Evolutionary conservation across 2,888 invertebrate species (phyloP).

Genomic region (Xylophagus ater): DNA sequence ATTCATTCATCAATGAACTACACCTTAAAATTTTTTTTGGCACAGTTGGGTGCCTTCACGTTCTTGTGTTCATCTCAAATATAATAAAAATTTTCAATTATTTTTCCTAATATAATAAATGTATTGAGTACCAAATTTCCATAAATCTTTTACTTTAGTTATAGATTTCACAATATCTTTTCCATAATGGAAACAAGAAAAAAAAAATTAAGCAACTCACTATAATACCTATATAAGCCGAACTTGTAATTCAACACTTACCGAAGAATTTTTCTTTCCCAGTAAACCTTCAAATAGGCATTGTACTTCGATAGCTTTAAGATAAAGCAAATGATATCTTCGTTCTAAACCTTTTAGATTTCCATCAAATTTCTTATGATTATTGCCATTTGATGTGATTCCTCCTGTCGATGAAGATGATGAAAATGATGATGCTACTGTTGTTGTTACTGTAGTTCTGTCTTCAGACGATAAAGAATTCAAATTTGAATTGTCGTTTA

Average conservation of each 20-base stretch:
- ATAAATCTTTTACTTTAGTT: too few relatives aligned
- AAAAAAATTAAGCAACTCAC: too few relatives aligned
- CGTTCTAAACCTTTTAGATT: slow-evolving; percentile 56
- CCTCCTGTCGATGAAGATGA: slow-evolving; percentile 24
- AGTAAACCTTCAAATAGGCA: slow-evolving; percentile 76
- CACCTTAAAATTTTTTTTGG: too few relatives aligned
- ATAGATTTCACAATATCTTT: too few relatives aligned
- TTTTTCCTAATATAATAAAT: too few relatives aligned
- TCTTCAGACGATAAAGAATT: slow-evolving; percentile 25
- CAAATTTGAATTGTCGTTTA: slow-evolving; percentile 23
- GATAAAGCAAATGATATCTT: slow-evolving; percentile 82
- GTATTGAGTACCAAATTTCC: too few relatives aligned
- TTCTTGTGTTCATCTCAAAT: too few relatives aligned
- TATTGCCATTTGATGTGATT: slow-evolving; percentile 25
- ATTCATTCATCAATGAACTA: too few relatives aligned
- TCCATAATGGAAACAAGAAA: too few relatives aligned
- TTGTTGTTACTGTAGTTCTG: slow-evolving; percentile 12
- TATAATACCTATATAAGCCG: too few relatives aligned
- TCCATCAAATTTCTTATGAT: slow-evolving; percentile 33
- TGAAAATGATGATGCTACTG: slow-evolving; percentile 20
- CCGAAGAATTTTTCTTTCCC: slow-evolving; percentile 53
- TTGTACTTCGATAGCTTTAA: slow-evolving; percentile 85
- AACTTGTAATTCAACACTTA: slow-evolving; percentile 38
- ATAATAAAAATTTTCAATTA: too few relatives aligned
- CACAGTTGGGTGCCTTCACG: too few relatives aligned